These are phyloP conservation scores for Napeogenes sylphis DNA, from an alignment of 2,888 invertebrate species.

Conservation along the genomic window DNA sequence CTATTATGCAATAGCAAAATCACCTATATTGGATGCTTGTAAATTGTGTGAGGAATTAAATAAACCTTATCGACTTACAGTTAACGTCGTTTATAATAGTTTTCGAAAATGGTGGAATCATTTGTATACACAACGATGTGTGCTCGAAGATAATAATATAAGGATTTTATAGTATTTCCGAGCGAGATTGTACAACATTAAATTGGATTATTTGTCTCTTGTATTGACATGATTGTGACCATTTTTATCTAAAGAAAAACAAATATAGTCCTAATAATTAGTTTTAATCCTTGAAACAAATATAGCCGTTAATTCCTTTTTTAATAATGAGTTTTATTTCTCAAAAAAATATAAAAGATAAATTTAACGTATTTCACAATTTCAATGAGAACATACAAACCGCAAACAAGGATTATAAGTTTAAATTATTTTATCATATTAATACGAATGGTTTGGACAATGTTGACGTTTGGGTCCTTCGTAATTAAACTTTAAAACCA, in stretches of 20 bases:
- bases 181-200: neutral
- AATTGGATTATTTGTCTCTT: too few species aligned
- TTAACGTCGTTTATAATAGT: slow-evolving; percentile 30
- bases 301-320: too few species aligned
- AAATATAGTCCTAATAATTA: too few species aligned
- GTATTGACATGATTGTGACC: too few species aligned
- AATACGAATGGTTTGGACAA: slow-evolving; percentile 52
- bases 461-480: slow-evolving; percentile 46
- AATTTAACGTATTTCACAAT: neutral
- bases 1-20: slow-evolving; percentile 45
- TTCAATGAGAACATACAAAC: slow-evolving; percentile 15
- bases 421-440: slow-evolving; percentile 67
- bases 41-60: slow-evolving; percentile 48
- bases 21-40: slow-evolving; percentile 46
- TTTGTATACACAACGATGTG: slow-evolving; percentile 38
- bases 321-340: neutral
- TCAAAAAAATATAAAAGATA: neutral
- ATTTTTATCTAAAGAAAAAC: too few species aligned
- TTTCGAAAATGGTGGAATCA: slow-evolving; percentile 63
- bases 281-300: too few species aligned
- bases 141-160: slow-evolving; percentile 12
- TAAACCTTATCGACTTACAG: slow-evolving; percentile 41
- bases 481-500: slow-evolving; percentile 60
- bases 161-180: neutral
- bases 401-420: slow-evolving; percentile 59